Evolutionary conservation across 2,113 vertebrate genomes (phyloP), one percentile per base, ranked within the genome.

Genomic region (Phylloscopus trochiloides): DNA sequence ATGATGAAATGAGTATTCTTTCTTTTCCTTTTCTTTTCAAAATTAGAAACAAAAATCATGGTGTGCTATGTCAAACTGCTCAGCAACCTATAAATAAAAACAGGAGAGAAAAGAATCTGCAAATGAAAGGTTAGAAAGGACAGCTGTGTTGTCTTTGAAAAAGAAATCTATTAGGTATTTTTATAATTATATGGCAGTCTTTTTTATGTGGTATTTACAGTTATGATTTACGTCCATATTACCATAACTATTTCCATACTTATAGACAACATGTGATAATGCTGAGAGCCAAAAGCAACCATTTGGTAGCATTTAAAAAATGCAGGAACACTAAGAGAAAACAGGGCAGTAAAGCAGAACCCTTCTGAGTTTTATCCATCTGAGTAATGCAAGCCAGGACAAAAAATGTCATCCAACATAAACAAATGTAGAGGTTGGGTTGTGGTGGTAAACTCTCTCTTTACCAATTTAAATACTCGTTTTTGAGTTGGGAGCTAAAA

Each of bases 261-360:
- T 93, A 89, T 10, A 88, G 96, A 82, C 95, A 97, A 91, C 91
- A 97, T 92, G 94, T 95, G 92, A 97, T 88, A 96, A 94, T 78
- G 66, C 63, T 88, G 82, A 71, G 40, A 94, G 94, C 92, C 95
- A 96, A 97, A 95, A 94, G 51, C 76, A 95, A 26, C 87, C 94
- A 95, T 96, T 97, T 95, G 96, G 91, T 97, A 96, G 87, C 95
- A 92, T 97, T 97, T 95, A 95, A 95, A 94, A 97, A 95, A 92
- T 72, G 88, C 82, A 96, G 82, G 79, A 93, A 94, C 71, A 51
- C 87, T 96, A 86, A 95, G 91, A 65, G 94, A 96, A 96, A 88
- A 82, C 48, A 90, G 91, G 93, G 94, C 79, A 93, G 73, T 86
- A 96, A 94, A 94, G 68, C 91, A 88, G 80, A 94, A 71, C 40